phyloP scores from a whole-genome alignment of 2,888 invertebrate species.

The Neelides folsomi region DNA sequence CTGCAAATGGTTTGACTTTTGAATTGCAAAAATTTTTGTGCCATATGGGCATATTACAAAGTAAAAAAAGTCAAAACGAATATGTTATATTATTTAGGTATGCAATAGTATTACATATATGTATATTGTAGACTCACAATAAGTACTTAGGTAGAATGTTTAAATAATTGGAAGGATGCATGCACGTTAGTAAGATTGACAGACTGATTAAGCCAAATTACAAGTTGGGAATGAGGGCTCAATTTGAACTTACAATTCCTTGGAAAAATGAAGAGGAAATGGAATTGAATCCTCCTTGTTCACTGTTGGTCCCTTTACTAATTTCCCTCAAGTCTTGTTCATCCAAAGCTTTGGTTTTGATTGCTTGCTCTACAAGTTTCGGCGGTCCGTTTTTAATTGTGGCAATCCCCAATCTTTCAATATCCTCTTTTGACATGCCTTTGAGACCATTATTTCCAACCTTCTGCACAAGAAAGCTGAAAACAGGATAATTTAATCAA shows the following conservation, averaged over 20 bases:
- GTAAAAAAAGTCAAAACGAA: too few species aligned
- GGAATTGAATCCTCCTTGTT: constrained; percentile 4
- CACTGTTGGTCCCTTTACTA: constrained; percentile 7
- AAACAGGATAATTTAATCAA: too few species aligned
- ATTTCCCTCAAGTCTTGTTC: constrained; percentile 18
- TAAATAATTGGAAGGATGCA: too few species aligned
- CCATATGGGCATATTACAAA: too few species aligned
- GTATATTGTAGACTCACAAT: too few species aligned
- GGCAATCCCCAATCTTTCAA: constrained; percentile 15
- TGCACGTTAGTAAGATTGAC: too few species aligned
- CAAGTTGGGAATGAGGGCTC: background rate
- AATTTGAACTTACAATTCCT: constrained; percentile 18
- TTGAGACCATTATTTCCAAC: background rate
- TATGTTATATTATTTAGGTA: too few species aligned
- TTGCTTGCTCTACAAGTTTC: constrained; percentile 16
- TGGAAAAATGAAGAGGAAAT: constrained; percentile 17
- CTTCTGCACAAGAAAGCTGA: too few species aligned
- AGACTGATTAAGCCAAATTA: background rate
- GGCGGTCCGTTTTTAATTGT: constrained; percentile 26
- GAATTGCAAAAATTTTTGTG: too few species aligned
- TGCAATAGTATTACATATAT: too few species aligned
- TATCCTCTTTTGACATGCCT: constrained; percentile 12
- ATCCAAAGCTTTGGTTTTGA: constrained; percentile 10
- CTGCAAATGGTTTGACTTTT: too few species aligned
- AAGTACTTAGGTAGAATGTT: too few species aligned